Conservation (phyloP, 2,888 invertebrate genomes). For the Agriotes lineatus region DNA sequence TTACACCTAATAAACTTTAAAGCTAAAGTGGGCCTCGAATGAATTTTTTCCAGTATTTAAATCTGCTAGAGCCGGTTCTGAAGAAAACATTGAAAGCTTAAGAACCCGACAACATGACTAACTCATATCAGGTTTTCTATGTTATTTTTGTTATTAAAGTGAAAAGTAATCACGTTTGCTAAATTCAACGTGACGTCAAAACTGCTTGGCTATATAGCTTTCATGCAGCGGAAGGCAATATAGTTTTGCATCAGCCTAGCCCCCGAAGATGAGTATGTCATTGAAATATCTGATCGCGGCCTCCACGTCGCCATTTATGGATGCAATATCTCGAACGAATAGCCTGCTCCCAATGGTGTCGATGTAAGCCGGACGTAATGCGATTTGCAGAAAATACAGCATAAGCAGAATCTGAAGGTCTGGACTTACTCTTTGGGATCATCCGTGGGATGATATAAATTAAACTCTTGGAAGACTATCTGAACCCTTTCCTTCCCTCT, state of each 20-base stretch:
- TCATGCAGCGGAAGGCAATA: no score
- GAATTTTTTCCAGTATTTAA: no score
- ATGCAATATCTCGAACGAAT: constrained; percentile 1
- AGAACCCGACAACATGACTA: no score
- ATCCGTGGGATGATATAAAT: constrained; percentile 77
- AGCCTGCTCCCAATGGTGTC: not conserved
- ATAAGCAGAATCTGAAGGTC: constrained; percentile 10
- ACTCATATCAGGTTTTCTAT: no score
- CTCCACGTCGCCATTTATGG: not conserved
- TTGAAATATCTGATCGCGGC: not conserved
- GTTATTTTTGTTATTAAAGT: no score
- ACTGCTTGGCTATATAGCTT: no score
- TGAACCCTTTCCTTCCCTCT: constrained; percentile 87
- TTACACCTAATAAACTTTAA: no score
- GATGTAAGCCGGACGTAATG: constrained; percentile 20
- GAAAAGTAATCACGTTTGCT: no score
- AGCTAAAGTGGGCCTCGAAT: no score
- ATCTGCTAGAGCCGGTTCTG: no score
- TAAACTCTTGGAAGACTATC: constrained; percentile 87
- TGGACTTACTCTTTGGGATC: constrained; percentile 73
- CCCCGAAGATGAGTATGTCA: not conserved
- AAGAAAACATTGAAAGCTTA: no score
- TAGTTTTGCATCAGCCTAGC: not conserved
- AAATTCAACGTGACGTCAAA: no score
- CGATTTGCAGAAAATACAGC: constrained; percentile 11